A percentile compares a stretch with the other conserved stretches of the same genome.
Conservation (phyloP, 2,113 vertebrate genomes). For the Alectura lathami region DNA sequence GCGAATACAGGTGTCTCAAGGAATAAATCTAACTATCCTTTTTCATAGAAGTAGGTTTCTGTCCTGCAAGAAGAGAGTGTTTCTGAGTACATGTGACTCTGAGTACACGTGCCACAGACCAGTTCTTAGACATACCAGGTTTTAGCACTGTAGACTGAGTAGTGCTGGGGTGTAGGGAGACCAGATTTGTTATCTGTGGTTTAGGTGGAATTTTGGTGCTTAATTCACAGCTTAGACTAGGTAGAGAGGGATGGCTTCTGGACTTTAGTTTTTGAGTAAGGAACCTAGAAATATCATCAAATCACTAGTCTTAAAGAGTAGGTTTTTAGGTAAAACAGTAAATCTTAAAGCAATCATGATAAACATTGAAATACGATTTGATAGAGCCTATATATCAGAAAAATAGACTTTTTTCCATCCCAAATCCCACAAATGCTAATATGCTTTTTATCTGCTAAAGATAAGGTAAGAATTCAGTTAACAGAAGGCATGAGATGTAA, state of each 20-base stretch:
- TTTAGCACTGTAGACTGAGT: not conserved
- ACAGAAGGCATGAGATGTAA: not conserved
- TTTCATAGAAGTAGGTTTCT: not conserved
- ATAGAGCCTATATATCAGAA: not conserved
- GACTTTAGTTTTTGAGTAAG: not conserved
- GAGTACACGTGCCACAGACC: not conserved
- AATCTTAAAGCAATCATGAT: not conserved
- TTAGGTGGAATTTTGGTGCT: not conserved
- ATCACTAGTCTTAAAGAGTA: not conserved
- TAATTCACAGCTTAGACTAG: not conserved
- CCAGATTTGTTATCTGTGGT: not conserved
- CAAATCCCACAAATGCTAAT: conserved; percentile 1
- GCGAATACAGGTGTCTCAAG: not conserved
- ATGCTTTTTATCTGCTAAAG: not conserved
- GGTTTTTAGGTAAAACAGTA: not conserved
- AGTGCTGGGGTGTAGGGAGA: not conserved
- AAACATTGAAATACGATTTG: not conserved
- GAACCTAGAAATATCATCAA: not conserved
- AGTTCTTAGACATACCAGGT: rapidly evolving
- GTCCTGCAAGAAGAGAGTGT: not conserved
- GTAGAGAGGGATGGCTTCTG: not conserved
- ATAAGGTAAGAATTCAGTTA: conserved; percentile 6
- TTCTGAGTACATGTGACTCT: not conserved
- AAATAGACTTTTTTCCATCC: not conserved
- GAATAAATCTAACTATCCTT: not conserved